Evolutionary conservation across 2,797 vertebrate genomes (phyloP).

Genomic region (Echeneis naucrates): DNA sequence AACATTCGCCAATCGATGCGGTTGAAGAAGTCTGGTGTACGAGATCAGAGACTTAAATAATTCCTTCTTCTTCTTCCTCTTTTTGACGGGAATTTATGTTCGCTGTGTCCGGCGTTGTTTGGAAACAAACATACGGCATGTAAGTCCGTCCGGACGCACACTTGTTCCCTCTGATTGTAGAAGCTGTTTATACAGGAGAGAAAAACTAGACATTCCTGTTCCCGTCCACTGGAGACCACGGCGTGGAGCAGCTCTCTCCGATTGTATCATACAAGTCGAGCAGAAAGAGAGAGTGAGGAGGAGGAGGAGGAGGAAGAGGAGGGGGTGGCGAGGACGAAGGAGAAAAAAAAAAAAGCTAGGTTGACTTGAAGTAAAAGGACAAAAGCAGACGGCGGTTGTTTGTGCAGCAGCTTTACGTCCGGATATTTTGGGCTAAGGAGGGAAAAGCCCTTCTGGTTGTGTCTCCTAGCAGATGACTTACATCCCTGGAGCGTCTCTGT

Average conservation of each 20-base stretch:
- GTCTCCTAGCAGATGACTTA: constrained; percentile 62
- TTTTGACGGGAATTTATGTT: neutral
- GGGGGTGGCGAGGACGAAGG: constrained; percentile 1
- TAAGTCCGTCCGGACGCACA: constrained; percentile 40
- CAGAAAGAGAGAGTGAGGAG: neutral
- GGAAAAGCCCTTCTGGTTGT: constrained; percentile 49
- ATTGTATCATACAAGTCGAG: constrained; percentile 60
- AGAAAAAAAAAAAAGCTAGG: neutral
- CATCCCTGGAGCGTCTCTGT: constrained; percentile 15
- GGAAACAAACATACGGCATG: neutral
- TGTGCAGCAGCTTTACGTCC: constrained; percentile 22
- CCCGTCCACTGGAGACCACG: constrained; percentile 58
- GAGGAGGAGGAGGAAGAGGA: neutral
- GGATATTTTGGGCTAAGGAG: constrained; percentile 44
- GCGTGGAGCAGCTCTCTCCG: constrained; percentile 42
- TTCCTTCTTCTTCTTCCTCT: neutral
- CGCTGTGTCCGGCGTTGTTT: neutral
- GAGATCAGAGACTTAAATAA: neutral
- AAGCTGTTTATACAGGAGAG: constrained; percentile 1
- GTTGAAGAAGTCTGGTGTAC: neutral
- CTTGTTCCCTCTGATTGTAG: neutral
- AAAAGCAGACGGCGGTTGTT: constrained; percentile 3
- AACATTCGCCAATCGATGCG: neutral
- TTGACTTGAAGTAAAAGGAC: neutral
- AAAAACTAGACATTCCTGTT: constrained; percentile 72